Evolutionary conservation across 2,888 invertebrate species (phyloP).

Genomic region (Diloba caeruleocephala): DNA sequence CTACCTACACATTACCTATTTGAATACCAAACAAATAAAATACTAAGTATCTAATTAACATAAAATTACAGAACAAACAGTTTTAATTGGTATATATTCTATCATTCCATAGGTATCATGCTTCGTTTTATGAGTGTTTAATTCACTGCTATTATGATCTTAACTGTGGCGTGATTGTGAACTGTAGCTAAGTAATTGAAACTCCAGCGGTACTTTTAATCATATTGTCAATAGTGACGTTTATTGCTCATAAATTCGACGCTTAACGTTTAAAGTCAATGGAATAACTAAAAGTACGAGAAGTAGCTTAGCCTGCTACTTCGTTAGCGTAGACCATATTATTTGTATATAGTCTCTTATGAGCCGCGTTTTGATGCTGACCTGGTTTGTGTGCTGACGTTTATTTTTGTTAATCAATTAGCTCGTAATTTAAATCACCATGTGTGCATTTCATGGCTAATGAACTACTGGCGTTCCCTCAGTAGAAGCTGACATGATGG

Average conservation of each 20-base stretch:
- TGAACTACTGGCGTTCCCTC: too few species aligned
- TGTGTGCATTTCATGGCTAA: too few species aligned
- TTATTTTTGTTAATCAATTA: too few species aligned
- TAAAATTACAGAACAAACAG: conserved; percentile 39
- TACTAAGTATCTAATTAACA: conserved; percentile 49
- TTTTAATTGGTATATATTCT: conserved; percentile 57
- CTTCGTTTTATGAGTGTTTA: conserved; percentile 49
- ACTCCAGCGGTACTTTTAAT: conserved; percentile 27
- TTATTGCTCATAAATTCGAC: conserved; percentile 29
- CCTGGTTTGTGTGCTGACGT: too few species aligned
- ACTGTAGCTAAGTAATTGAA: conserved; percentile 50
- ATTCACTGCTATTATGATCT: conserved; percentile 40
- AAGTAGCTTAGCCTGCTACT: too few species aligned
- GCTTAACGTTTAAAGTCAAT: conserved; percentile 21
- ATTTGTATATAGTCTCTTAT: too few species aligned
- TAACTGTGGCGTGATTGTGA: conserved; percentile 21
- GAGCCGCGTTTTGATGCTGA: too few species aligned
- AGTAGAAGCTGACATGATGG: too few species aligned
- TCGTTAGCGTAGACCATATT: too few species aligned
- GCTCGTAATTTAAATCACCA: too few species aligned
- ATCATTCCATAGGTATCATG: conserved; percentile 41
- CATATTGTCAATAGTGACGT: conserved; percentile 23
- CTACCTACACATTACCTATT: too few species aligned
- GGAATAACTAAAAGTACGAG: too few species aligned
- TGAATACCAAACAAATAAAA: conserved; percentile 31